Percentiles rank a stretch among this genome's conserved stretches.
Conservation (phyloP, 2,797 vertebrate genomes). For the Sphenodon punctatus region DNA sequence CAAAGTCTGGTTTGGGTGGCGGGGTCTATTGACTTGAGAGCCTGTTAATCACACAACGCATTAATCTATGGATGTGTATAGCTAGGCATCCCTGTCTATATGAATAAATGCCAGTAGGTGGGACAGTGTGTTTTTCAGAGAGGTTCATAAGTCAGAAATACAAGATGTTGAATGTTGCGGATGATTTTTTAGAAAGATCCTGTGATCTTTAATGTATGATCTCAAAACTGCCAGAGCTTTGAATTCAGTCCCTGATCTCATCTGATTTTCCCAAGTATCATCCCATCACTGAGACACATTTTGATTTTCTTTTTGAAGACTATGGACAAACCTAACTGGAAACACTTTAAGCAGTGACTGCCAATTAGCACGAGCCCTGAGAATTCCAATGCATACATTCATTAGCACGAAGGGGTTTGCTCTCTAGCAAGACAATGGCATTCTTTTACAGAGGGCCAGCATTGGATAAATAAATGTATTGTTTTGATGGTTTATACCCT, state of each 20-base stretch:
- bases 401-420: slow-evolving; percentile 31
- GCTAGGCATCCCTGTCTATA: slow-evolving; percentile 21
- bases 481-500: slow-evolving; percentile 49
- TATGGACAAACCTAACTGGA: slow-evolving; percentile 29
- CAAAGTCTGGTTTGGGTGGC: not conserved
- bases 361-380: not conserved
- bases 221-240: slow-evolving; percentile 37
- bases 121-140: slow-evolving; percentile 58
- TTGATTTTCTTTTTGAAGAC: slow-evolving; percentile 44
- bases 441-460: slow-evolving; percentile 39
- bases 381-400: slow-evolving; percentile 32
- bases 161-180: slow-evolving; percentile 36
- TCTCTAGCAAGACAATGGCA: not conserved
- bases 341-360: slow-evolving; percentile 22
- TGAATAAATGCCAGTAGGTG: slow-evolving; percentile 67
- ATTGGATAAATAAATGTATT: slow-evolving; percentile 55
- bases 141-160: slow-evolving; percentile 20
- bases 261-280: slow-evolving; percentile 50
- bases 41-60: too few relatives aligned
- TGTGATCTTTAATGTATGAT: slow-evolving; percentile 58
- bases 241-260: slow-evolving; percentile 38
- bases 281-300: slow-evolving; percentile 1
- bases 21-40: not conserved
- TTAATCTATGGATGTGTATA: not conserved
- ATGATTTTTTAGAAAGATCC: slow-evolving; percentile 40